Evolutionary conservation across 2,797 vertebrate genomes (phyloP).

Genomic region (Acanthurus lineatus): DNA sequence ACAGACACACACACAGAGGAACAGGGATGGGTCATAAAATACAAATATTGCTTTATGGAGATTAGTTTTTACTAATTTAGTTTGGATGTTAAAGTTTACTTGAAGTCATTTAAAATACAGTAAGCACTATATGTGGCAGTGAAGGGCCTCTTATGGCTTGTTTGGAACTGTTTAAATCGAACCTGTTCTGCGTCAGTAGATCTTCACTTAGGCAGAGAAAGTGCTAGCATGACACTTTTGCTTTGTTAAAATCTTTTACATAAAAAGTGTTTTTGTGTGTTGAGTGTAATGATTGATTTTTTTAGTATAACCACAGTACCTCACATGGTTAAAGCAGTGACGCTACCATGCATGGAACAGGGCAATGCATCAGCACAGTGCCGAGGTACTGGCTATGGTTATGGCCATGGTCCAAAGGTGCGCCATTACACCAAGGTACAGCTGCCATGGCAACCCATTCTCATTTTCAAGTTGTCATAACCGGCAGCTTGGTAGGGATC

Average conservation of each 20-base stretch:
- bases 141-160: no score
- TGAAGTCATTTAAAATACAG: neutral
- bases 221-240: no score
- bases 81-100: conserved; percentile 12
- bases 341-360: no score
- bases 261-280: neutral
- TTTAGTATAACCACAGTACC: neutral
- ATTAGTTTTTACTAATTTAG: conserved; percentile 25
- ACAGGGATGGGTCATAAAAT: neutral
- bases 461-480: no score
- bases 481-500: no score
- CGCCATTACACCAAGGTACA: no score
- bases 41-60: conserved; percentile 31
- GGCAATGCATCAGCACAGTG: no score
- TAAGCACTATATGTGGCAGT: neutral
- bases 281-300: neutral
- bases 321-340: neutral
- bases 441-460: no score
- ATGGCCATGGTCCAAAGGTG: neutral
- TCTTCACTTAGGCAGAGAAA: neutral
- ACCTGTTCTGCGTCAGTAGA: neutral
- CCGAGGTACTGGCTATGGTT: neutral
- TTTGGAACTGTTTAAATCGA: no score
- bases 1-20: neutral
- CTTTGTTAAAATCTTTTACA: neutral